phyloP scores from a whole-genome alignment of 2,888 invertebrate species.

The Gandaritis pyraliata region DNA sequence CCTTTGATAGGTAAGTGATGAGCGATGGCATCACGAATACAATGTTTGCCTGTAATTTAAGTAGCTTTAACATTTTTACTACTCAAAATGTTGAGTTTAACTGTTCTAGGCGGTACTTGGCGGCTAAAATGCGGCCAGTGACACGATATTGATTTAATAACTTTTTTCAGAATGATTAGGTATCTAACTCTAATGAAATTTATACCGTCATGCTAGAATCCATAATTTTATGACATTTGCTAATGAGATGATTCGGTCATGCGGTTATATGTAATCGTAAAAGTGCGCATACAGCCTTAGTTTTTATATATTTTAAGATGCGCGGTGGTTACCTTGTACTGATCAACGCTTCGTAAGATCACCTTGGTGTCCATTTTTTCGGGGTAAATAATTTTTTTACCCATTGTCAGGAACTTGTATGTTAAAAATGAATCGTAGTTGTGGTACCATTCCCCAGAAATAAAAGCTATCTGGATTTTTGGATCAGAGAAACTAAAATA shows the following conservation, averaged over 20 bases:
- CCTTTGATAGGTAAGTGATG: slow-evolving; percentile 58
- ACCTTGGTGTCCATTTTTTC: slow-evolving; percentile 43
- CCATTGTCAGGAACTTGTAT: slow-evolving; percentile 62
- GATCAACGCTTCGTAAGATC: slow-evolving; percentile 54
- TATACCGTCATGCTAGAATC: too few species aligned
- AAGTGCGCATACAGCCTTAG: too few species aligned
- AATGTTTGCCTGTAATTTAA: slow-evolving; percentile 60
- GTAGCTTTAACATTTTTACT: too few species aligned
- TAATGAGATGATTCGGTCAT: too few species aligned
- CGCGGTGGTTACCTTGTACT: slow-evolving; percentile 40
- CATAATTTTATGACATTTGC: too few species aligned
- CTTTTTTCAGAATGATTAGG: too few species aligned
- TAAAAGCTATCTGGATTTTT: slow-evolving; percentile 55
- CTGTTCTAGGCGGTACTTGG: too few species aligned
- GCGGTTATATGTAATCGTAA: too few species aligned
- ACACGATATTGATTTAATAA: too few species aligned
- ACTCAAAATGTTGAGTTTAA: not conserved
- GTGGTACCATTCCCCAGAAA: slow-evolving; percentile 68
- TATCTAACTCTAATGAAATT: too few species aligned
- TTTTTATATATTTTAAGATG: too few species aligned
- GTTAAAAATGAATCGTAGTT: slow-evolving; percentile 70
- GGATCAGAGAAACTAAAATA: slow-evolving; percentile 58
- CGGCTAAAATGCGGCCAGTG: too few species aligned
- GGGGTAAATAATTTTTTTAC: slow-evolving; percentile 62
- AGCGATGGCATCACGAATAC: slow-evolving; percentile 60